Evolutionary conservation across 2,888 invertebrate genomes (phyloP).

Genomic region (Cheilosia vulpina): DNA sequence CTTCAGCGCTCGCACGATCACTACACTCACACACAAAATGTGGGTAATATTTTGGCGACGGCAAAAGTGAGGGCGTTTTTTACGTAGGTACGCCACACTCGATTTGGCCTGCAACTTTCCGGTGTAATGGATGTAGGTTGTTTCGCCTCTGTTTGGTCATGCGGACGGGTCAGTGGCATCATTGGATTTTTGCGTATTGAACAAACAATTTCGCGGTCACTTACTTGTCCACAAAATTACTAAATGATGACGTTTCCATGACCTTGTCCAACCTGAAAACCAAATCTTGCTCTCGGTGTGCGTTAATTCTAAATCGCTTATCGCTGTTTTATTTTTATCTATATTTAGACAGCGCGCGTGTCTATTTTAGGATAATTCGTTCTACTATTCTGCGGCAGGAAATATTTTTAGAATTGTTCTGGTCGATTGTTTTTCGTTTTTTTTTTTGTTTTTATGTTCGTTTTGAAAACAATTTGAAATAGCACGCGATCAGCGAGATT

Average conservation of each 20-base stretch:
- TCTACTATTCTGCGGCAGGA: constrained; percentile 36
- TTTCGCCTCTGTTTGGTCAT: constrained; percentile 35
- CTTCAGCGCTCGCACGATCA: constrained; percentile 38
- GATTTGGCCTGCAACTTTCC: constrained; percentile 71
- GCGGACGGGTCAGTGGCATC: constrained; percentile 67
- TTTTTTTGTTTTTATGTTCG: constrained; percentile 8
- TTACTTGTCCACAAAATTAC: background rate
- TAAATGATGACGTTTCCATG: constrained; percentile 25
- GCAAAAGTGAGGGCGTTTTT: constrained; percentile 72
- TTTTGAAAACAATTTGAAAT: constrained; percentile 21
- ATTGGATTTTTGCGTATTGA: constrained; percentile 47
- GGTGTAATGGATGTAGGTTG: constrained; percentile 66
- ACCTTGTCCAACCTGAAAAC: constrained; percentile 57
- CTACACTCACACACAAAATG: constrained; percentile 27
- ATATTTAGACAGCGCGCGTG: constrained; percentile 53
- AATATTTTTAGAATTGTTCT: constrained; percentile 60
- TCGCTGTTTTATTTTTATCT: constrained; percentile 19
- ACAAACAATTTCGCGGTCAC: constrained; percentile 33
- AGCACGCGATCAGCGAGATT: constrained; percentile 52
- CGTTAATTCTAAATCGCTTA: constrained; percentile 21
- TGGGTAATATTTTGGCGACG: constrained; percentile 74
- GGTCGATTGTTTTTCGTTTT: constrained; percentile 20
- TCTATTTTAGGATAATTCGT: constrained; percentile 49
- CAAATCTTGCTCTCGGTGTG: constrained; percentile 5
- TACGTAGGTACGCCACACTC: constrained; percentile 61